A percentile compares a stretch with the other conserved stretches of the same genome.
Evolutionary conservation across 2,888 invertebrate genomes (phyloP).

Genomic region (Eretmocerus hayati): DNA sequence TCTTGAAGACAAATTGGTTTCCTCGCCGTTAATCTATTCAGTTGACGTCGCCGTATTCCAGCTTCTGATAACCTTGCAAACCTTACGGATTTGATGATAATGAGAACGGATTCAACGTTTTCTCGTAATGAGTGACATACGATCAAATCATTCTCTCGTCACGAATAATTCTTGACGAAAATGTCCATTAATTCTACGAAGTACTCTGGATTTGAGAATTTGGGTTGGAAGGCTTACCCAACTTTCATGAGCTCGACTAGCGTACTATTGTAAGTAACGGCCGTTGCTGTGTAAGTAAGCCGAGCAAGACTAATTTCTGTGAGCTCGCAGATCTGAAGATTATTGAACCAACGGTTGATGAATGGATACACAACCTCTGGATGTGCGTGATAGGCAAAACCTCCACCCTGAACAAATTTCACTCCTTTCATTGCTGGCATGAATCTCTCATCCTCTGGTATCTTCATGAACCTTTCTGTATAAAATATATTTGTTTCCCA

Average conservation of each 20-base stretch:
- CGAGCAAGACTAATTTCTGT: slow-evolving; percentile 17
- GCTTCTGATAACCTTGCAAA: too few relatives aligned
- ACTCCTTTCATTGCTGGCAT: slow-evolving; percentile 31
- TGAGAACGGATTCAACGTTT: too few relatives aligned
- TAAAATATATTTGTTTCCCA: slow-evolving; percentile 30
- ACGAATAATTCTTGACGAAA: too few relatives aligned
- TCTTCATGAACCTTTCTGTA: slow-evolving; percentile 26
- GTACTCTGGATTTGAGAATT: too few relatives aligned
- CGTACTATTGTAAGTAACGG: not conserved
- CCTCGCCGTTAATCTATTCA: not conserved
- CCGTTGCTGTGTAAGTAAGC: not conserved
- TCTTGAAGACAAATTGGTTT: not conserved
- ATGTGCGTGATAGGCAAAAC: slow-evolving; percentile 36
- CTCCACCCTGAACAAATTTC: slow-evolving; percentile 29
- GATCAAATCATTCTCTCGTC: too few relatives aligned
- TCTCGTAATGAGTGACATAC: too few relatives aligned
- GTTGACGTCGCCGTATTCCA: not conserved
- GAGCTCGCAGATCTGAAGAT: slow-evolving; percentile 34
- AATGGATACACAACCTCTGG: slow-evolving; percentile 35
- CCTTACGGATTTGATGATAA: too few relatives aligned
- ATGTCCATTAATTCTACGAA: too few relatives aligned
- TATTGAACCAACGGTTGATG: slow-evolving; percentile 31
- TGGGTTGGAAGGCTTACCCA: slow-evolving; percentile 1
- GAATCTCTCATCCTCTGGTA: slow-evolving; percentile 29
- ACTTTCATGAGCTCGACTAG: not conserved